A percentile compares a stretch with the other conserved stretches of the same genome.
Conservation (phyloP, 2,113 vertebrate species). For the Serinus canaria region DNA sequence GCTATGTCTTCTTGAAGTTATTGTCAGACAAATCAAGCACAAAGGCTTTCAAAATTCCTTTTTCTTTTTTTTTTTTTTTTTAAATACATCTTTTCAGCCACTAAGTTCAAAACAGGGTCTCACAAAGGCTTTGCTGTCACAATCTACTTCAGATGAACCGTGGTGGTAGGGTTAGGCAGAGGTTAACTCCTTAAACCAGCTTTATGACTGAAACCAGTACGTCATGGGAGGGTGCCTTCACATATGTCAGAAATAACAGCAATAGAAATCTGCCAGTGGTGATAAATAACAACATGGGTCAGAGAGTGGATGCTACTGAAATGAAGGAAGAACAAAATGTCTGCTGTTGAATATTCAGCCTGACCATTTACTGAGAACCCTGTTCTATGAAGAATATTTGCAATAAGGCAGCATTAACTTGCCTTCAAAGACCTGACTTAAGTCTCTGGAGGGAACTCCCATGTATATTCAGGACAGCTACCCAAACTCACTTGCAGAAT, state of each 20-base stretch:
- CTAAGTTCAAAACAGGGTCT: neutral
- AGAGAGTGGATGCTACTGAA: neutral
- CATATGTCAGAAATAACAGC: neutral
- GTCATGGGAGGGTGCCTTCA: neutral
- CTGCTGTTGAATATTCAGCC: neutral
- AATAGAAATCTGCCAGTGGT: neutral
- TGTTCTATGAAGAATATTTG: neutral
- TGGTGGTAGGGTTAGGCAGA: neutral
- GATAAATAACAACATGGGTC: no score
- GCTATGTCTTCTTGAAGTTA: neutral
- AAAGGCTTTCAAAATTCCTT: neutral
- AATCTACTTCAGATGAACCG: fast-evolving
- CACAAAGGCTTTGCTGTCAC: neutral
- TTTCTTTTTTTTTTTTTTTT: fast-evolving
- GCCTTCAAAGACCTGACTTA: neutral
- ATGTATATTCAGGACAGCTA: conserved; percentile 34
- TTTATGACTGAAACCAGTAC: neutral
- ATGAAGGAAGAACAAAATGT: neutral
- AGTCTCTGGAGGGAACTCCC: conserved; percentile 17
- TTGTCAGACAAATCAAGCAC: neutral
- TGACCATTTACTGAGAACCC: neutral
- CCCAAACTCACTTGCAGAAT: conserved; percentile 15
- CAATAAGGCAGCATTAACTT: neutral
- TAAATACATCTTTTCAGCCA: neutral
- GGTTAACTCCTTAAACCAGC: neutral